Percentiles rank a stretch among this genome's conserved stretches.
Evolutionary conservation across 2,888 invertebrate species (phyloP).

Genomic region (Caenorhabditis sp.): DNA sequence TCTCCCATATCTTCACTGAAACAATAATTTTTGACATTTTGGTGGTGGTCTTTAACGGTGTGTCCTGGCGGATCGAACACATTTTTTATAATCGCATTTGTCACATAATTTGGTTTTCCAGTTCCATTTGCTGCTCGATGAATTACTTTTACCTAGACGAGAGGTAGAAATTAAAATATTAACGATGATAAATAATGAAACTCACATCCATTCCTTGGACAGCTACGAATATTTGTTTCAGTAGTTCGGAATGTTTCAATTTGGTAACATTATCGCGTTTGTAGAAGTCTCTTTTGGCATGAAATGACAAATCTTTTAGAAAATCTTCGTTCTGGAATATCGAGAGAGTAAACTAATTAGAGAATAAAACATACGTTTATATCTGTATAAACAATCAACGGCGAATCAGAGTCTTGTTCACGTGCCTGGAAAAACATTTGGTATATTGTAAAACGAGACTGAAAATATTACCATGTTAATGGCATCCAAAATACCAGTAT

Average conservation of each 20-base stretch:
- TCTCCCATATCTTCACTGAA: neutral
- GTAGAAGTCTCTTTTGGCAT: conserved; percentile 37
- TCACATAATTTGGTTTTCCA: conserved; percentile 16
- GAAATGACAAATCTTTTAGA: conserved; percentile 12
- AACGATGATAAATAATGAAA: neutral
- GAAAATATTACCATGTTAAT: conserved; percentile 7
- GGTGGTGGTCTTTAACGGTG: neutral
- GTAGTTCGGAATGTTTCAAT: conserved; percentile 23
- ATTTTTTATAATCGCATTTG: conserved; percentile 14
- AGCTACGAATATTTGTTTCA: conserved; percentile 21
- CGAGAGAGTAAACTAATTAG: no score
- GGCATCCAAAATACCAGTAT: conserved; percentile 26
- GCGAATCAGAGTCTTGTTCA: conserved; percentile 28
- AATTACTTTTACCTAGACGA: conserved; percentile 3
- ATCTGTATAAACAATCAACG: conserved; percentile 32
- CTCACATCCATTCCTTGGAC: conserved; percentile 25
- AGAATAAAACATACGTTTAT: conserved; percentile 5
- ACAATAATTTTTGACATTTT: neutral
- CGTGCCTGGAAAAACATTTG: neutral
- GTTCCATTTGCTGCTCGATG: conserved; percentile 4
- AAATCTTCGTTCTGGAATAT: conserved; percentile 12
- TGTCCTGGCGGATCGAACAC: neutral
- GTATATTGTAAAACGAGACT: no score
- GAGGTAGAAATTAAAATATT: neutral
- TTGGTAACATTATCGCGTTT: conserved; percentile 5